phyloP scores from a whole-genome alignment of 2,888 invertebrate genomes.

The Luperina nickerlii region DNA sequence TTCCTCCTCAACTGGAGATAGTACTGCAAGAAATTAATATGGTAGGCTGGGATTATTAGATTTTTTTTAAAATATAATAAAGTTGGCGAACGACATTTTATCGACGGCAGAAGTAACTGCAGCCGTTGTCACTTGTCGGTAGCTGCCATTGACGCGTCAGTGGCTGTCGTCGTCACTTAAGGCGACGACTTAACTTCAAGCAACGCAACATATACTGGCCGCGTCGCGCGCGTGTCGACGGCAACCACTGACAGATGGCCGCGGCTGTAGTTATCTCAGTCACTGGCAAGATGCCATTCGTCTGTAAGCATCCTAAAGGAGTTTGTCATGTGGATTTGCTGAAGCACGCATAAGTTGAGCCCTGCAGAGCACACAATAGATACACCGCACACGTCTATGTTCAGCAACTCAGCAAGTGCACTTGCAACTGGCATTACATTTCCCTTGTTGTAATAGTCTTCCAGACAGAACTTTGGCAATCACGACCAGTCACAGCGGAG shows the following conservation, averaged over 20 bases:
- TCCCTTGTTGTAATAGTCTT: not conserved
- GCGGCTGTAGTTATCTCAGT: too few relatives aligned
- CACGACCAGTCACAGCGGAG: not conserved
- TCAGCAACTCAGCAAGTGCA: not conserved
- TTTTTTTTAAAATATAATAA: not conserved
- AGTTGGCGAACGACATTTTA: not conserved
- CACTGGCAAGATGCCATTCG: not conserved
- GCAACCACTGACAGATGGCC: too few relatives aligned
- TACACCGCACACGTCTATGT: not conserved
- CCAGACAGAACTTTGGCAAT: not conserved
- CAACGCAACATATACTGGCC: too few relatives aligned
- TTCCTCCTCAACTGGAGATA: slow-evolving; percentile 71
- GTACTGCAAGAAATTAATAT: slow-evolving; percentile 49
- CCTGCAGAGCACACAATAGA: not conserved
- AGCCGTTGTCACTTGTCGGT: not conserved
- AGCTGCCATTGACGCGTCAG: not conserved
- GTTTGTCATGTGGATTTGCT: not conserved
- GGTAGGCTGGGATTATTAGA: not conserved
- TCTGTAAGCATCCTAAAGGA: not conserved
- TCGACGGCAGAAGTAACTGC: too few relatives aligned
- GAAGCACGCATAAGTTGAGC: not conserved
- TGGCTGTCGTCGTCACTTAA: too few relatives aligned
- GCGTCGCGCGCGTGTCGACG: too few relatives aligned
- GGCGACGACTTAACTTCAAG: too few relatives aligned
- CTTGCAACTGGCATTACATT: not conserved